phyloP scores from a whole-genome alignment of 2,797 vertebrate species.

The Acomys russatus region DNA sequence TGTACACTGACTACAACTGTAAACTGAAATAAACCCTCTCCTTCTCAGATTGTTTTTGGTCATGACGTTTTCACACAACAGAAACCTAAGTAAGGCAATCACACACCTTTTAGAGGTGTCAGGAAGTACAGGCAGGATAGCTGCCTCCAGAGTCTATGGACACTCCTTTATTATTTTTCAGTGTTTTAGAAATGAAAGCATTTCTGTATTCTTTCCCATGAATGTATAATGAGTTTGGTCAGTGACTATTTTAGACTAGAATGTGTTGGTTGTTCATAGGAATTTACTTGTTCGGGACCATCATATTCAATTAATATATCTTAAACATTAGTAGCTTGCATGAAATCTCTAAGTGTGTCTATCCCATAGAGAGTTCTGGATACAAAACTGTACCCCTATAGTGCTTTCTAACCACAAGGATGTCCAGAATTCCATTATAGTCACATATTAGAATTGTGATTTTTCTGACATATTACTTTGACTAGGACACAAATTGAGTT shows the following conservation, averaged over 20 bases:
- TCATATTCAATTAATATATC: constrained; percentile 39
- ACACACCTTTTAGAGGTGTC: background rate
- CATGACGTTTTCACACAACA: too few relatives aligned
- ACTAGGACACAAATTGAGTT: constrained; percentile 51
- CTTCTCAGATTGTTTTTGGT: background rate
- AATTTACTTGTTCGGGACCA: constrained; percentile 4
- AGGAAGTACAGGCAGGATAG: background rate
- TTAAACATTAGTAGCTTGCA: constrained; percentile 10
- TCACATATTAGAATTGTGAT: background rate
- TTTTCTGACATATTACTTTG: constrained; percentile 25
- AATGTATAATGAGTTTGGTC: background rate
- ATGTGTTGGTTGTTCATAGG: background rate
- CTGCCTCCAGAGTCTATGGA: background rate
- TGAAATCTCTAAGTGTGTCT: background rate
- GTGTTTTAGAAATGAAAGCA: background rate
- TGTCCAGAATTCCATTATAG: background rate
- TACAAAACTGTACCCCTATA: background rate
- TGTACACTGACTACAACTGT: background rate
- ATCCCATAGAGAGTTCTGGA: background rate
- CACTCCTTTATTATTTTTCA: background rate
- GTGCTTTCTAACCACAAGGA: background rate
- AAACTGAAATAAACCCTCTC: background rate
- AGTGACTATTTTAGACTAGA: background rate
- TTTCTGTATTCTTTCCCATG: background rate
- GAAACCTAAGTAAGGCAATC: background rate